phyloP scores from a whole-genome alignment of 2,113 vertebrate genomes.

The Fulica atra region DNA sequence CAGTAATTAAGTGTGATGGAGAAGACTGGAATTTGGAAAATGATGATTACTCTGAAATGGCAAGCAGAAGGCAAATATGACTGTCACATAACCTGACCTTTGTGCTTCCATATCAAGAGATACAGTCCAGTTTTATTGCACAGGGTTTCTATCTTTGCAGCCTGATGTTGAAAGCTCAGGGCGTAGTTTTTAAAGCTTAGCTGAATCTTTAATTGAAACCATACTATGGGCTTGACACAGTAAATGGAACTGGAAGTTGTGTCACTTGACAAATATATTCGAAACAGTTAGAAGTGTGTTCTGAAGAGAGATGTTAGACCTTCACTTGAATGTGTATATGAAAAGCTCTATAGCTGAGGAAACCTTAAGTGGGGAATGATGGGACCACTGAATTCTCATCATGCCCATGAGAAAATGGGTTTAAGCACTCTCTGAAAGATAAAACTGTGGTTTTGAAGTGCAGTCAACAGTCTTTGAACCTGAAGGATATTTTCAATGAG shows the following conservation, averaged over 20 bases:
- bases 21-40: background rate
- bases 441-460: background rate
- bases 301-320: background rate
- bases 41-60: background rate
- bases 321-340: background rate
- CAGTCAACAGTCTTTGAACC: background rate
- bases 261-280: background rate
- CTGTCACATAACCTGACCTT: background rate
- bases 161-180: background rate
- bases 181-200: background rate
- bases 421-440: background rate
- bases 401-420: background rate
- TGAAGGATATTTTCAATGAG: background rate
- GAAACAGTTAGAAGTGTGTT: background rate
- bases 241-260: background rate
- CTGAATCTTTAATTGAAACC: background rate
- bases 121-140: background rate
- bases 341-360: background rate
- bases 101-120: background rate
- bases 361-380: background rate
- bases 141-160: background rate
- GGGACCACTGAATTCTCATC: background rate
- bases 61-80: background rate
- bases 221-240: background rate
- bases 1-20: background rate